phyloP scores from a whole-genome alignment of 2,888 invertebrate species.

The Cataglyphis cursor region DNA sequence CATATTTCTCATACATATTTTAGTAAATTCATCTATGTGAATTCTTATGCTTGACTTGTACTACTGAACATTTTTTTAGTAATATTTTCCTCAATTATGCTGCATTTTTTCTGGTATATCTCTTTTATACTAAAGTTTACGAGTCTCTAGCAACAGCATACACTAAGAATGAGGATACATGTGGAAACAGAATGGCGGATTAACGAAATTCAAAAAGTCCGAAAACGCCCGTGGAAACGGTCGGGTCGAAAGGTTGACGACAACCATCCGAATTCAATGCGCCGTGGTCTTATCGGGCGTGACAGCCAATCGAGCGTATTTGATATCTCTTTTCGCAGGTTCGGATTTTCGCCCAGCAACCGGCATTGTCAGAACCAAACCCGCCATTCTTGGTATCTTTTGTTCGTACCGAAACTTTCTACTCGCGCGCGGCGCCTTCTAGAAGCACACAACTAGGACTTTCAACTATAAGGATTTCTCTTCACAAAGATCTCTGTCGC shows the following conservation, averaged over 20 bases:
- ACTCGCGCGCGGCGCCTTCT: neutral
- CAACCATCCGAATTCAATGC: conserved; percentile 70
- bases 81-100: neutral
- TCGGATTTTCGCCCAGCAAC: conserved; percentile 59
- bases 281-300: conserved; percentile 69
- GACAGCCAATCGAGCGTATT: conserved; percentile 73
- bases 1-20: neutral
- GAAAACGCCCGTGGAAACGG: conserved; percentile 33
- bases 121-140: neutral
- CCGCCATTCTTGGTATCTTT: conserved; percentile 67
- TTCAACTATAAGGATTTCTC: conserved; percentile 24
- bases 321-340: conserved; percentile 70
- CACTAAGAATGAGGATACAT: neutral
- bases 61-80: neutral
- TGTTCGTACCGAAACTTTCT: conserved; percentile 64
- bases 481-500: neutral
- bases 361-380: conserved; percentile 65
- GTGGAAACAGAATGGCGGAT: conserved; percentile 38
- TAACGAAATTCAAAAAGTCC: conserved; percentile 63
- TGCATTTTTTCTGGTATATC: neutral
- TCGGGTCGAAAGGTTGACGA: conserved; percentile 32
- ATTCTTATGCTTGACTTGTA: neutral
- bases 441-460: conserved; percentile 31
- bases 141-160: neutral
- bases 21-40: neutral